phyloP scores from a whole-genome alignment of 2,888 invertebrate species.

The Leucoma salicis region DNA sequence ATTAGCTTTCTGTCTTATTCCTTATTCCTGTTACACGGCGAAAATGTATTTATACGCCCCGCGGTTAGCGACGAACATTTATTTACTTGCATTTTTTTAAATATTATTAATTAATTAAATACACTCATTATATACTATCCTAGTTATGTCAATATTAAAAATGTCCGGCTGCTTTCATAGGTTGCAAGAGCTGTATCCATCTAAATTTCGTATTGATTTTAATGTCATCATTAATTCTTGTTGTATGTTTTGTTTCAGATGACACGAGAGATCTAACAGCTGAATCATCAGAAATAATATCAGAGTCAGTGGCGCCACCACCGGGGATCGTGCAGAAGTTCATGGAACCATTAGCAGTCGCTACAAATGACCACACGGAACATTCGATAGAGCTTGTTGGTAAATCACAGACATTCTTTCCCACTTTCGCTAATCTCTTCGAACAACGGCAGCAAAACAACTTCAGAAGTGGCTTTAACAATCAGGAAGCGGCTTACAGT shows the following conservation, averaged over 20 bases:
- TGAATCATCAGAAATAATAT: slow-evolving; percentile 72
- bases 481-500: slow-evolving; percentile 83
- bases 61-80: too few relatives aligned
- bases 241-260: slow-evolving; percentile 60
- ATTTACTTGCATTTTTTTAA: too few relatives aligned
- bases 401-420: slow-evolving; percentile 88
- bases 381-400: slow-evolving; percentile 81
- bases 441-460: slow-evolving; percentile 77
- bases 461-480: slow-evolving; percentile 83
- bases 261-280: slow-evolving; percentile 64
- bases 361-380: slow-evolving; percentile 58
- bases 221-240: slow-evolving; percentile 5
- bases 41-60: too few relatives aligned
- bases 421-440: slow-evolving; percentile 87
- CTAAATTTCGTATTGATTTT: neutral
- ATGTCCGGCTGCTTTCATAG: too few relatives aligned
- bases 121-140: too few relatives aligned
- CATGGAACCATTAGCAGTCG: slow-evolving; percentile 46
- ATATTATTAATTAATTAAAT: too few relatives aligned
- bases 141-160: too few relatives aligned
- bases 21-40: too few relatives aligned
- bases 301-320: slow-evolving; percentile 71
- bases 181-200: too few relatives aligned
- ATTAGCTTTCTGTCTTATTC: too few relatives aligned
- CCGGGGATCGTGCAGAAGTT: slow-evolving; percentile 38